Percentiles rank a stretch among this genome's conserved stretches.
Evolutionary conservation across 2,888 invertebrate genomes (phyloP).

Genomic region (Candidula unifasciata): DNA sequence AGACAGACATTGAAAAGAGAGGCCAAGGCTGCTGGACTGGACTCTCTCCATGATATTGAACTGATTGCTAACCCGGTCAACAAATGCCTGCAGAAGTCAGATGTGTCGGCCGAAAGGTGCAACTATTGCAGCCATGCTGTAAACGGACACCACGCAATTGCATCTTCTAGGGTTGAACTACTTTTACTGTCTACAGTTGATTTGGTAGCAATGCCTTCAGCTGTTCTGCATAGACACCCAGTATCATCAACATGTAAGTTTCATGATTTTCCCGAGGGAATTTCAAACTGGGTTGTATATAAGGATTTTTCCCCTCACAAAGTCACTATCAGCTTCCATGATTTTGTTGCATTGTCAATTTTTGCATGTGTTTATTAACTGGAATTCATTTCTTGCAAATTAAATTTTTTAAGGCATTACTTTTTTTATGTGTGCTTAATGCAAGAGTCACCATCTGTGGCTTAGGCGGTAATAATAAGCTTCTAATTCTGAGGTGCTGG

Average conservation of each 20-base stretch:
- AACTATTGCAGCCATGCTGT: too few relatives aligned
- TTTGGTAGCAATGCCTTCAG: conserved; percentile 8
- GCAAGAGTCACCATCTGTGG: too few relatives aligned
- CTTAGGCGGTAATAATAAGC: too few relatives aligned
- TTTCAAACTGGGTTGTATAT: not conserved
- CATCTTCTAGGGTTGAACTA: too few relatives aligned
- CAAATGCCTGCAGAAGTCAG: too few relatives aligned
- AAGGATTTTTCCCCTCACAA: not conserved
- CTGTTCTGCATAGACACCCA: conserved; percentile 5
- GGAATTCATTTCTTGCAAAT: not conserved
- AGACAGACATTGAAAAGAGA: too few relatives aligned
- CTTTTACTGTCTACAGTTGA: not conserved
- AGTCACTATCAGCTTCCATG: not conserved
- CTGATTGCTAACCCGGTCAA: too few relatives aligned
- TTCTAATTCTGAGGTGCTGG: too few relatives aligned
- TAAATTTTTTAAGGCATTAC: not conserved
- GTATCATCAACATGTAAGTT: conserved; percentile 18
- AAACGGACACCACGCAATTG: too few relatives aligned
- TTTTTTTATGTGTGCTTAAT: not conserved
- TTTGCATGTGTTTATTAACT: not conserved
- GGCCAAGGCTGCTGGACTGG: too few relatives aligned
- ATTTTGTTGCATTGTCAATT: not conserved
- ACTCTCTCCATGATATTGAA: too few relatives aligned
- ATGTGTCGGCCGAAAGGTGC: too few relatives aligned
- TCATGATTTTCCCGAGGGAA: not conserved